Base-by-base conservation (phyloP, 2,113 vertebrate genomes). In the Tylochromis polylepis region DNA sequence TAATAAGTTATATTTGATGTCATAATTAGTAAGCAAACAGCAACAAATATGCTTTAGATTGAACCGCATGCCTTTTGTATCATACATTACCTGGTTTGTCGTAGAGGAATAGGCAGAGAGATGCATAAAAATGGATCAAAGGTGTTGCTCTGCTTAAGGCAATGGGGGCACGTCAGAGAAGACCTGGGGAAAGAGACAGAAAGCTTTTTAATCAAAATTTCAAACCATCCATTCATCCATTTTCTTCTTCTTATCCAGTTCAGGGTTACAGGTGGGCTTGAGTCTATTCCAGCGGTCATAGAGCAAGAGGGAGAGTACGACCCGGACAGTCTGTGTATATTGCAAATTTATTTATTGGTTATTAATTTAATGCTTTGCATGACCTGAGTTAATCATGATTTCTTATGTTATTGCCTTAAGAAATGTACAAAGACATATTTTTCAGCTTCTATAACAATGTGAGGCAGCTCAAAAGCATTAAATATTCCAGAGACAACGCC, bases 131-230 rank as follows among this genome's bases (percentile, higher is more conserved):
- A 99, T 1, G 98, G 98, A 89, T 99, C 98, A 1, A 98, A 99
- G 89, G 98, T 99, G 97, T 99, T 99, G 96, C 98, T 99, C 93
- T 99, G 98, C 89, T 97, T 98, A 95, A 95, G 97, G 95, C 98
- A 99, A 93, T 98, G 98, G 53, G 98, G 98, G 86, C 98, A 99
- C 2, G 98, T 99, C 95, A 99, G 92, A 53, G 98, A 99, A 31
- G 98, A 99, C 93, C 98, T 99, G 92, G 82, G 57, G 18, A 82
- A 12, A 88, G n/a, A 79, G 56, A 72, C 11, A 92, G 56, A 75
- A 43, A 51, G 43, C 43, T 31, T 51, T 75, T 77, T 51, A 77
- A 77, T 77, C 43, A 20, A 77, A 51, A 77, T 15, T 12, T 72
- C 8, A 24, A 4, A 15, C 65, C 38, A 59, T 5, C 55, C 55